Conservation (phyloP, 2,797 vertebrate species). For the Xiphophorus birchmanni region DNA sequence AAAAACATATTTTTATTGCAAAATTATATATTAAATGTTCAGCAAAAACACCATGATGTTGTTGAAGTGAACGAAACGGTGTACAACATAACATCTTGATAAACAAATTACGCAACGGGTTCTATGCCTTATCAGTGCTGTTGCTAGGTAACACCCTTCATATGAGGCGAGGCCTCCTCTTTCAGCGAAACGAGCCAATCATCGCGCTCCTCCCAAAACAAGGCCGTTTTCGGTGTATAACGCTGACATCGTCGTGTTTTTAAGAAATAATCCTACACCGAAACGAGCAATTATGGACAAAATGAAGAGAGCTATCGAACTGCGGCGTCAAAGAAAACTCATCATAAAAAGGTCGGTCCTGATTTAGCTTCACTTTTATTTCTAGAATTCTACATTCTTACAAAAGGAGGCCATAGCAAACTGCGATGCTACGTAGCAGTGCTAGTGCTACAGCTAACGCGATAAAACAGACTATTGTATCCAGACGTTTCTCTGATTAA, state of each 20-base stretch:
- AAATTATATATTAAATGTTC: not conserved
- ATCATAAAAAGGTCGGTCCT: constrained; percentile 81
- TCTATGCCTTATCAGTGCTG: constrained; percentile 9
- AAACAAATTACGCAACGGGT: constrained; percentile 69
- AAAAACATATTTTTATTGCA: not conserved
- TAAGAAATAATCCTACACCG: constrained; percentile 14
- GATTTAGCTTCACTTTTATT: not conserved
- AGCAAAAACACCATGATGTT: not conserved
- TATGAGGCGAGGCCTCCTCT: constrained; percentile 28
- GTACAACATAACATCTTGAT: constrained; percentile 14
- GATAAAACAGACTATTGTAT: not conserved
- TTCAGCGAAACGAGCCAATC: constrained; percentile 66
- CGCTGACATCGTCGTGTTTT: constrained; percentile 8
- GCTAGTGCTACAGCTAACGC: constrained; percentile 1
- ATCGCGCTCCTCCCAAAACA: constrained; percentile 23
- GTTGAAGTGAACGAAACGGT: not conserved
- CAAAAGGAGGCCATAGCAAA: constrained; percentile 17
- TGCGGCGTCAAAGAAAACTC: constrained; percentile 68
- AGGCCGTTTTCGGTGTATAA: constrained; percentile 15
- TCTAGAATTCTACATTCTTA: not conserved
- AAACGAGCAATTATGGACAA: constrained; percentile 71
- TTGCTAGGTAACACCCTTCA: constrained; percentile 66
- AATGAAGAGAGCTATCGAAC: constrained; percentile 51
- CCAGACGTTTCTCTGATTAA: rapidly evolving
- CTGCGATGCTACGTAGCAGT: not conserved